Evolutionary conservation across 2,797 vertebrate genomes (phyloP), one percentile per base, ranked within the genome.

Genomic region (Mormyrus hasselquistii): DNA sequence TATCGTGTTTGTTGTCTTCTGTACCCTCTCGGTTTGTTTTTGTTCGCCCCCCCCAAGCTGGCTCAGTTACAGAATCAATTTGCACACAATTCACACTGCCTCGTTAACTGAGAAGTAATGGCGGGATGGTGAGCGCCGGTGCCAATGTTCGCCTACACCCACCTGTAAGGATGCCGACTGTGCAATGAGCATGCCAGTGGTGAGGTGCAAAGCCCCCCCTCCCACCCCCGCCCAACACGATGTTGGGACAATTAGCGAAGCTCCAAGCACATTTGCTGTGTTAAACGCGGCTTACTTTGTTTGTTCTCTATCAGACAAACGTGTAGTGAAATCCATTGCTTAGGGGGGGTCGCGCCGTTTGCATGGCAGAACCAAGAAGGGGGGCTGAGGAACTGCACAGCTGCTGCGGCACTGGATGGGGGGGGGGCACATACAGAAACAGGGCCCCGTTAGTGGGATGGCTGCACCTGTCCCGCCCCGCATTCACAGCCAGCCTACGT

Each of bases 311-410:
- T 90, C 95, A 96, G 95, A 96, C 96, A 96, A 96, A 96, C 94
- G 95, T 96, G 96, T 96, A 96, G 95, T 96, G 96, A 93, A 96
- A 95, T 96, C 96, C 96, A 95, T 94, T 96, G 96, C 95, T 95
- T 95, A 96, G 92, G 73, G 94, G 94, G 94, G 93, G 93, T 65
- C 94, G 94, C 93, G 94, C 92, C 93, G 95, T 92, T 90, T 94
- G 93, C 91, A 92, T 92, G 93, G 93, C 93, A 93, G 95, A 73
- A 62, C 47, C 93, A 94, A 95, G 95, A 95, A 94, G 95, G 94
- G 92, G 94, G 95, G 92, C 93, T 93, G 95, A 94, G 94, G 94
- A 92, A 95, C 92, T 92, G 87, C 93, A 94, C 92, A 93, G 94
- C 94, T 96, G 89, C 93, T 95, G 95, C 91, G 95, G 95, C 89